Percentiles rank a stretch among this genome's conserved stretches.
Conservation (phyloP, 2,888 invertebrate genomes). For the Seira ritae region DNA sequence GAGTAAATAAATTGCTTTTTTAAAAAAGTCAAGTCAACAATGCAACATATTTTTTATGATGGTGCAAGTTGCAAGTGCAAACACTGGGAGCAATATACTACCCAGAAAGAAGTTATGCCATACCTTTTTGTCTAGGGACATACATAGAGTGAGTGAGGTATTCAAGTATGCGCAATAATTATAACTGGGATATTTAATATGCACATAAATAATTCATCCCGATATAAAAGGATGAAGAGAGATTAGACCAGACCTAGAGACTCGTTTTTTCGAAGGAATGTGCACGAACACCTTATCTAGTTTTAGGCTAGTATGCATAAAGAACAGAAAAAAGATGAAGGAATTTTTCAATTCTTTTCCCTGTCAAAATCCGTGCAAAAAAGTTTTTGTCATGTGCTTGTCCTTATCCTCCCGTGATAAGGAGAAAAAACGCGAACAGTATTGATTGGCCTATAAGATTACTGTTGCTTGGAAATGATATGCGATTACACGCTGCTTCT, state of each 20-base stretch:
- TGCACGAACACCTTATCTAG: not conserved
- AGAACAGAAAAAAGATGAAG: no score
- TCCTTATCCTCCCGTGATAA: no score
- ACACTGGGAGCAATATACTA: no score
- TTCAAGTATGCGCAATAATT: constrained; percentile 39
- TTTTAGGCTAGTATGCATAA: not conserved
- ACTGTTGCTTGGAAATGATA: not conserved
- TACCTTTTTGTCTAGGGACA: no score
- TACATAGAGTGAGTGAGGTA: no score
- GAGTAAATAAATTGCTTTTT: no score
- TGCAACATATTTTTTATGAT: no score
- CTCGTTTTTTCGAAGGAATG: not conserved
- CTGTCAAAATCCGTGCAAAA: not conserved
- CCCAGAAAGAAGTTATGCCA: no score
- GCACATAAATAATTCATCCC: constrained; percentile 60
- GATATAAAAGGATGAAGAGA: not conserved
- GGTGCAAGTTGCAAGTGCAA: no score
- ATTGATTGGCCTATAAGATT: not conserved
- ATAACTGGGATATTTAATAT: constrained; percentile 59
- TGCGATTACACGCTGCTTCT: constrained; percentile 18
- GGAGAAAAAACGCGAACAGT: not conserved
- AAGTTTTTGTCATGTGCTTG: not conserved
- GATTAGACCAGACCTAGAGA: no score
- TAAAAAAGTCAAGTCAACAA: no score
- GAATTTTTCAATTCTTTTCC: not conserved